These are phyloP conservation scores for Caerostris darwini DNA, from an alignment of 1,140 invertebrate genomes.

Conservation along the genomic window DNA sequence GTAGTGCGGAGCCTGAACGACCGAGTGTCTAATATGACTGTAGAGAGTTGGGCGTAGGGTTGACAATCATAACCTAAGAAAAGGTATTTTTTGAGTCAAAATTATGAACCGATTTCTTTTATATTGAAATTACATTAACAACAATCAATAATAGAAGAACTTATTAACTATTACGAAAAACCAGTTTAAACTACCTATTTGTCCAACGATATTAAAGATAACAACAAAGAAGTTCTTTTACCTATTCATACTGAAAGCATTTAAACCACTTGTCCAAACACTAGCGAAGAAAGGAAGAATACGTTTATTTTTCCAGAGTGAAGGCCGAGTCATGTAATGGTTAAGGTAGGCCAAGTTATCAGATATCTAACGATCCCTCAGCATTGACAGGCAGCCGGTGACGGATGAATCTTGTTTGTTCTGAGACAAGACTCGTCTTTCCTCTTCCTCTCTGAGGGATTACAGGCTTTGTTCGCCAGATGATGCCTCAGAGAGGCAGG, in stretches of 20 bases:
- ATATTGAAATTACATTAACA: no score
- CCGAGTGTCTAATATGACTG: no score
- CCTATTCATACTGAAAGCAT: not conserved
- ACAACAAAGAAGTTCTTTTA: not conserved
- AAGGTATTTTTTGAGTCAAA: no score
- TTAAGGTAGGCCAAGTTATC: not conserved
- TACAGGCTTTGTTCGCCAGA: not conserved
- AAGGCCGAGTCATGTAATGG: not conserved
- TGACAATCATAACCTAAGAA: no score
- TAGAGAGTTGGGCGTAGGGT: no score
- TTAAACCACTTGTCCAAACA: not conserved
- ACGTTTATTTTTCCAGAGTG: no score
- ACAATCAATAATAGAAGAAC: no score
- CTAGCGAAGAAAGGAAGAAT: no score
- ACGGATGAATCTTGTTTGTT: slow-evolving; percentile 52
- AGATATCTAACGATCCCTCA: not conserved
- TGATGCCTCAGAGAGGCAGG: not conserved
- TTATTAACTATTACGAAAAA: no score
- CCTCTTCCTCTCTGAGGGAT: not conserved
- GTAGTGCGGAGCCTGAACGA: no score
- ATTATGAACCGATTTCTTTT: no score
- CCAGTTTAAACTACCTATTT: not conserved
- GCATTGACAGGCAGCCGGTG: not conserved
- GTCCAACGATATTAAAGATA: not conserved
- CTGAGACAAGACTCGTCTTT: slow-evolving; percentile 49